phyloP scores from a whole-genome alignment of 2,888 invertebrate species.

The Xanthia togata region DNA sequence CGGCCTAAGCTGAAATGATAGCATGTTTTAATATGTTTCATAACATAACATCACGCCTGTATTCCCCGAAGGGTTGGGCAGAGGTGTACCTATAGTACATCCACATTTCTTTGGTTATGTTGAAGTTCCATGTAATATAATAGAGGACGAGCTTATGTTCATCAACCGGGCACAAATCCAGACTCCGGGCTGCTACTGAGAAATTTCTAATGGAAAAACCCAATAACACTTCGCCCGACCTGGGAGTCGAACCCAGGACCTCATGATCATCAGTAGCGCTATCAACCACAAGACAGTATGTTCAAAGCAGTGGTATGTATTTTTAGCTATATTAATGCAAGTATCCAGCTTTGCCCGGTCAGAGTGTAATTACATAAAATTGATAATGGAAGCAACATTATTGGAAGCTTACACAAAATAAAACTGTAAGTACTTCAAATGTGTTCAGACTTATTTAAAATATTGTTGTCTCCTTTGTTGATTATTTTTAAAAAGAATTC shows the following conservation, averaged over 20 bases:
- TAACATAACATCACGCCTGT: neutral
- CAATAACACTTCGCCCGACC: neutral
- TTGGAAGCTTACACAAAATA: slow-evolving; percentile 17
- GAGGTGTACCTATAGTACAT: neutral
- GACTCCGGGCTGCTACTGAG: neutral
- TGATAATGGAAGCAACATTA: slow-evolving; percentile 27
- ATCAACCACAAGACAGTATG: neutral
- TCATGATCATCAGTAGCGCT: neutral
- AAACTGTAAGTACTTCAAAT: slow-evolving; percentile 43
- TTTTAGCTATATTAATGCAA: neutral
- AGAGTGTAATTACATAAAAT: neutral
- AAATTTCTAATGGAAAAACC: neutral
- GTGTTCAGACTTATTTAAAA: slow-evolving; percentile 44
- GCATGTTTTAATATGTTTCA: neutral
- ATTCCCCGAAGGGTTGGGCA: neutral
- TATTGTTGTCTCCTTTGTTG: neutral
- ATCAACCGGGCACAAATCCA: neutral
- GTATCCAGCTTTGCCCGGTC: slow-evolving; percentile 3
- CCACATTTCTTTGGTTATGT: neutral
- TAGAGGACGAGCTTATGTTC: no score
- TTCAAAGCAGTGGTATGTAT: neutral
- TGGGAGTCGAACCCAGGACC: neutral
- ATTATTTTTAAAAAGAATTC: slow-evolving; percentile 37
- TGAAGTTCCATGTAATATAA: neutral
- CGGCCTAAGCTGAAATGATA: neutral